A percentile compares a stretch with the other conserved stretches of the same genome.
These are phyloP conservation scores for Dryobota labecula DNA, from an alignment of 2,888 invertebrate species.

Conservation along the genomic window DNA sequence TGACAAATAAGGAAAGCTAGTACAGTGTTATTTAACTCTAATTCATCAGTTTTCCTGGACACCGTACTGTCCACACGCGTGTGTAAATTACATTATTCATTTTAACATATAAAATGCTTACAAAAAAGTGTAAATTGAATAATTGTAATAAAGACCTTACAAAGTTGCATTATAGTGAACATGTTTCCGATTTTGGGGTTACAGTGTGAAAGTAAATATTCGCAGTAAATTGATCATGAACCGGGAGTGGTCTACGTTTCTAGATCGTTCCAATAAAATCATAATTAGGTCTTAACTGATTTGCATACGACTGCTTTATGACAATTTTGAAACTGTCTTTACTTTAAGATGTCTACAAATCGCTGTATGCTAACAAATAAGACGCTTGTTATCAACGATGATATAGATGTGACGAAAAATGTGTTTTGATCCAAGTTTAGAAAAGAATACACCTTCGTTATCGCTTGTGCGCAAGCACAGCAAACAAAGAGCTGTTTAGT, in stretches of 20 bases:
- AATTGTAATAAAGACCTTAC: slow-evolving; percentile 16
- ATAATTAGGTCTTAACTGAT: slow-evolving; percentile 40
- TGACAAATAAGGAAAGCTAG: slow-evolving; percentile 63
- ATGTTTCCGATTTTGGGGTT: slow-evolving; percentile 45
- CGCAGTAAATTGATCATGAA: slow-evolving; percentile 36
- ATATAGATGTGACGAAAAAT: slow-evolving; percentile 12
- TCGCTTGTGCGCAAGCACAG: slow-evolving; percentile 64
- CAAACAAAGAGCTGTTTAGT: slow-evolving; percentile 78
- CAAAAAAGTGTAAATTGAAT: slow-evolving; percentile 23
- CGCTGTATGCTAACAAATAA: neutral
- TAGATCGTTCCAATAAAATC: slow-evolving; percentile 52
- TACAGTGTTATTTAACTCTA: slow-evolving; percentile 24
- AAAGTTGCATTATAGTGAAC: slow-evolving; percentile 25
- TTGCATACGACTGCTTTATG: slow-evolving; percentile 25
- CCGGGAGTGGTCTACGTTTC: slow-evolving; percentile 41
- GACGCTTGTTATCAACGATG: slow-evolving; percentile 1
- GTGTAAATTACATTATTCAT: slow-evolving; percentile 20
- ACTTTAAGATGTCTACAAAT: slow-evolving; percentile 31
- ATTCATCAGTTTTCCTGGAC: slow-evolving; percentile 76
- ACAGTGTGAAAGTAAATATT: slow-evolving; percentile 57
- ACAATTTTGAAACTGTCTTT: slow-evolving; percentile 46
- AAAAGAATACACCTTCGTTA: slow-evolving; percentile 57
- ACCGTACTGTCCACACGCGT: slow-evolving; percentile 57
- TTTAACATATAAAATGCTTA: slow-evolving; percentile 11
- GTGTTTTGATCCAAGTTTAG: slow-evolving; percentile 15